Conservation (phyloP, 2,888 invertebrate genomes). For the Amiota communis region DNA sequence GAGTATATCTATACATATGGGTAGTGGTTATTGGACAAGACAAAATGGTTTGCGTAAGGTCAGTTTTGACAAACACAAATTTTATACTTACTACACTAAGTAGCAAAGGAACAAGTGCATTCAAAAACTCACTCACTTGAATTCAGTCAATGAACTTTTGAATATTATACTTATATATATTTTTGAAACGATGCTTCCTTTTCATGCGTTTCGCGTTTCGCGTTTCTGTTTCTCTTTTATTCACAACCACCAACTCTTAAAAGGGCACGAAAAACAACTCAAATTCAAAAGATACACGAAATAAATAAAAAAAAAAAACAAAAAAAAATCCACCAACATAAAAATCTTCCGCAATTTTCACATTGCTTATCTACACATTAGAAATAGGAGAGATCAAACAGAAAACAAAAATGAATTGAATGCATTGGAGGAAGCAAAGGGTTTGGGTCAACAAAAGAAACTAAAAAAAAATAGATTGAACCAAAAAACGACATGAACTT, state of each 20-base stretch:
- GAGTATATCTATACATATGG: neutral
- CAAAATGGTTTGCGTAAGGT: slow-evolving; percentile 61
- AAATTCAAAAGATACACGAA: neutral
- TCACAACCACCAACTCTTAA: slow-evolving; percentile 15
- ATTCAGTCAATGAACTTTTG: slow-evolving; percentile 24
- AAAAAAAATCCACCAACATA: neutral
- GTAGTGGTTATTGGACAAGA: slow-evolving; percentile 22
- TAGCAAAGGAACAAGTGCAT: neutral
- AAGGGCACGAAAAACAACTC: slow-evolving; percentile 14
- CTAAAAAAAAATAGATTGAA: neutral
- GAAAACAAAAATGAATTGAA: slow-evolving; percentile 6
- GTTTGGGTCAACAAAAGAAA: neutral
- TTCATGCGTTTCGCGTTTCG: too few relatives aligned
- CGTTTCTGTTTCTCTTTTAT: too few relatives aligned
- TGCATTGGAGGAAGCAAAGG: too few relatives aligned
- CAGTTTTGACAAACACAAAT: slow-evolving; percentile 28
- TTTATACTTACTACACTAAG: too few relatives aligned
- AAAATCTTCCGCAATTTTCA: slow-evolving; percentile 53
- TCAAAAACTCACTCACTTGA: slow-evolving; percentile 42
- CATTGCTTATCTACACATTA: slow-evolving; percentile 43
- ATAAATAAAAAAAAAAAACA: neutral
- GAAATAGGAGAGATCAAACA: neutral
- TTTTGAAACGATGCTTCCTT: too few relatives aligned
- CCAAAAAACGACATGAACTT: too few relatives aligned
- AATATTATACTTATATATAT: too few relatives aligned